Evolutionary conservation across 2,113 vertebrate genomes (phyloP).

Genomic region (Dicerorhinus sumatrensis): DNA sequence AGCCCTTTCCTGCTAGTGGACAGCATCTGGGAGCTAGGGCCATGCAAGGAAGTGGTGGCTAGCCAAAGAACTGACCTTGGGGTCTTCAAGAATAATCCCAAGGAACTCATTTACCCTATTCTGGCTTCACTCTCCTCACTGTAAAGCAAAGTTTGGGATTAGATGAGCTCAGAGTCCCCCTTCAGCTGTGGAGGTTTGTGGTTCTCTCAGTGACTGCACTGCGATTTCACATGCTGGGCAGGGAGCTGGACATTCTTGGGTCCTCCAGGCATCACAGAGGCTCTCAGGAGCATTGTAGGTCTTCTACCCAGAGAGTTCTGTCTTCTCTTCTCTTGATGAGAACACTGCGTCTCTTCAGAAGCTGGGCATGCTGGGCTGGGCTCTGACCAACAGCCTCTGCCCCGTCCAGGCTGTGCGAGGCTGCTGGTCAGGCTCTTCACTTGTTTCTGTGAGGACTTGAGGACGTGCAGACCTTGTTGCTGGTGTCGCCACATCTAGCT

Average conservation of each 20-base stretch:
- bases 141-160: too few species aligned
- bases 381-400: neutral
- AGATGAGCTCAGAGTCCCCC: too few species aligned
- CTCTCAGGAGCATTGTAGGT: neutral
- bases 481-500: neutral
- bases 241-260: fast-evolving
- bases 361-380: neutral
- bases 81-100: neutral
- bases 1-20: neutral
- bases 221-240: neutral
- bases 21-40: neutral
- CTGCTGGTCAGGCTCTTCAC: neutral
- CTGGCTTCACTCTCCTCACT: fast-evolving
- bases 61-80: neutral
- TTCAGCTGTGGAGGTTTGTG: neutral
- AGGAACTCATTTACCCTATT: too few species aligned
- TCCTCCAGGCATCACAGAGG: fast-evolving
- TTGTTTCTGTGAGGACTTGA: neutral
- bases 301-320: too few species aligned
- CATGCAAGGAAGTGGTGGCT: neutral
- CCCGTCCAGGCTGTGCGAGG: neutral
- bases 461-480: neutral
- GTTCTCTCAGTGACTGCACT: neutral
- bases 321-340: neutral
- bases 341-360: too few species aligned